phyloP scores from a whole-genome alignment of 1,140 invertebrate genomes.

The Bradysia coprophila region DNA sequence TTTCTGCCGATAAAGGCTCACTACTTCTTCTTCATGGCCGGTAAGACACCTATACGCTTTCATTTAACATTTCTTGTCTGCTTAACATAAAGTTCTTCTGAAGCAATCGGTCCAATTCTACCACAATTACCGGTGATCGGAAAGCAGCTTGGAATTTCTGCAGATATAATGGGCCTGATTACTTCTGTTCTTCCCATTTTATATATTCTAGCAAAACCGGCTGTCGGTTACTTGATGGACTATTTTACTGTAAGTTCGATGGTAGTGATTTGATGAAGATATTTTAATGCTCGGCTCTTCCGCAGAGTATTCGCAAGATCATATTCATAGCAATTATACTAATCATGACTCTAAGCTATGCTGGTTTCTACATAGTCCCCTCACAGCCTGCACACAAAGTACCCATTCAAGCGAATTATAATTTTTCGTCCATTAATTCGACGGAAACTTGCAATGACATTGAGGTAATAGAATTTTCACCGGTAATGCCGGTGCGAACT shows the following conservation, averaged over 20 bases:
- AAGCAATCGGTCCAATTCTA: slow-evolving; percentile 57
- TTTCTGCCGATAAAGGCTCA: slow-evolving; percentile 60
- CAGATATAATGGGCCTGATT: slow-evolving; percentile 48
- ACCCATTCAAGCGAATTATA: slow-evolving; percentile 8
- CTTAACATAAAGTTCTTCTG: slow-evolving; percentile 9
- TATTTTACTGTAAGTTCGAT: slow-evolving; percentile 27
- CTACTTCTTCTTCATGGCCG: slow-evolving; percentile 65
- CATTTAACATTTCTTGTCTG: not conserved
- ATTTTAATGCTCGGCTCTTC: slow-evolving; percentile 4
- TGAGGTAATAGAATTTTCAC: not conserved
- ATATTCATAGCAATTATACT: slow-evolving; percentile 46
- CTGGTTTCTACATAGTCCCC: slow-evolving; percentile 44
- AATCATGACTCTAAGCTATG: slow-evolving; percentile 38
- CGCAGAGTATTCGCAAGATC: slow-evolving; percentile 38
- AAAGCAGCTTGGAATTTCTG: slow-evolving; percentile 51
- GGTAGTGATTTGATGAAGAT: slow-evolving; percentile 1
- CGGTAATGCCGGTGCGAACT: too few relatives aligned
- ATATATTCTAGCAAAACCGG: slow-evolving; percentile 50
- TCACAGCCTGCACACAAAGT: slow-evolving; percentile 6
- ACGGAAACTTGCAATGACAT: not conserved
- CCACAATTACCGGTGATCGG: slow-evolving; percentile 55
- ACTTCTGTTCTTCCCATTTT: slow-evolving; percentile 46
- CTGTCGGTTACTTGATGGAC: slow-evolving; percentile 51
- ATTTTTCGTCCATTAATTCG: slow-evolving; percentile 6
- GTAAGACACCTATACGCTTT: slow-evolving; percentile 27